These are phyloP conservation scores for Alloplasta piceator DNA, from an alignment of 2,888 invertebrate genomes.

Conservation along the genomic window DNA sequence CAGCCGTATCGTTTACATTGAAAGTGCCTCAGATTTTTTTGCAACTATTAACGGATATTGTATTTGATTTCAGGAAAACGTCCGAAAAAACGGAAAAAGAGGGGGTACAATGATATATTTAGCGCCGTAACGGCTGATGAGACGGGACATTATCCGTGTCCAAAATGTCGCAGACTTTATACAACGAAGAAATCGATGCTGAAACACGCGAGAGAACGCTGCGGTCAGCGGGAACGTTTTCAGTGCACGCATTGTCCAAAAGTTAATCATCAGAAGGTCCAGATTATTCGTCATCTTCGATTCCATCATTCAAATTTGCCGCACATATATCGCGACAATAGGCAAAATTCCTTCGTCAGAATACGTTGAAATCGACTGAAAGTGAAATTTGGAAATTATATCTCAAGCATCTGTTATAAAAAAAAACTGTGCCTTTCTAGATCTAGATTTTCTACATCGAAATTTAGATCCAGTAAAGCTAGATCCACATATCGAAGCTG, in stretches of 20 bases:
- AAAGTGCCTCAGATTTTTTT: no score
- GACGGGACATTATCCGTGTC: constrained; percentile 73
- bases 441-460: no score
- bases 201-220: constrained; percentile 72
- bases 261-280: constrained; percentile 76
- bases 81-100: constrained; percentile 14
- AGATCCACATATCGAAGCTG: no score
- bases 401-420: no score
- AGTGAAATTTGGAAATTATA: no score
- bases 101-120: constrained; percentile 17
- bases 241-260: constrained; percentile 74
- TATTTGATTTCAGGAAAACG: constrained; percentile 37
- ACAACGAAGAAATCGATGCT: constrained; percentile 76
- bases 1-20: no score
- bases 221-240: constrained; percentile 73
- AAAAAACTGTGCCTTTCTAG: no score
- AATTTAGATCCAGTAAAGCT: no score
- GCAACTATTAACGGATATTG: background rate
- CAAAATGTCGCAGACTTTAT: constrained; percentile 76
- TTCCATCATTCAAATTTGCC: constrained; percentile 69
- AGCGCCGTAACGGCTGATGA: background rate
- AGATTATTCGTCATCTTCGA: constrained; percentile 72
- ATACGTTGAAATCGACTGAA: constrained; percentile 6
- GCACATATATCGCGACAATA: constrained; percentile 68
- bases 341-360: constrained; percentile 52